Evolutionary conservation across 2,888 invertebrate genomes (phyloP), one percentile per base, ranked within the genome.

Genomic region (Melieria omissa): DNA sequence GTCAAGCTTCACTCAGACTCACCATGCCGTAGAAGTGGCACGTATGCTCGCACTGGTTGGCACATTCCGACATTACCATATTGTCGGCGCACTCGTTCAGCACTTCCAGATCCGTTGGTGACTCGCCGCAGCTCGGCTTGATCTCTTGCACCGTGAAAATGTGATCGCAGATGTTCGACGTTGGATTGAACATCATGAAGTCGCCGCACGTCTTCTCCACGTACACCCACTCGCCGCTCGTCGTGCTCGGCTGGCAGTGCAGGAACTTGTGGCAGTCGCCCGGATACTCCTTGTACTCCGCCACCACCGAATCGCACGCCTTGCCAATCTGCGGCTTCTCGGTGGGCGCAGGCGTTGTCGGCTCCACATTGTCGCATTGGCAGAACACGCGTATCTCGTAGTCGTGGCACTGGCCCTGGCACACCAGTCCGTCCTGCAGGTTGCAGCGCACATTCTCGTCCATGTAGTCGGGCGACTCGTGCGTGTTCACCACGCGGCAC

Each of bases 381-480:
- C 96, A 96, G 55, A 90, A 88, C 2, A 95, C 92, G 46, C 93
- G 89, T 64, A 96, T 91, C 87, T 96, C 95, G 82, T 95, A 96
- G 88, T 96, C 95, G 2, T 91, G 89, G 79, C 96, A 96, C 10
- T 84, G 81, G 69, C 90, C 90, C 58, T 85, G 87, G 82, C 96
- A 96, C 5, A 91, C 85, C 0, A 96, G 88, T 0, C 96, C 96
- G 12, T 89, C 88, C 77, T 93, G 91, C 71, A 94, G 83, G 77
- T 91, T 92, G 83, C 96, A 96, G 78, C 92, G 92, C 0, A 92
- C 93, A 81, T 93, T 90, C 68, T 94, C 89, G 0, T 92, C 92
- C 9, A 93, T 92, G 68, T 91, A 90, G 78, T 93, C 93, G 0
- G 92, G 89, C 0, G 89, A 86, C 70, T 89, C 87, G 80, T 92